phyloP scores from a whole-genome alignment of 2,113 vertebrate species.

The Sminthopsis crassicaudata region DNA sequence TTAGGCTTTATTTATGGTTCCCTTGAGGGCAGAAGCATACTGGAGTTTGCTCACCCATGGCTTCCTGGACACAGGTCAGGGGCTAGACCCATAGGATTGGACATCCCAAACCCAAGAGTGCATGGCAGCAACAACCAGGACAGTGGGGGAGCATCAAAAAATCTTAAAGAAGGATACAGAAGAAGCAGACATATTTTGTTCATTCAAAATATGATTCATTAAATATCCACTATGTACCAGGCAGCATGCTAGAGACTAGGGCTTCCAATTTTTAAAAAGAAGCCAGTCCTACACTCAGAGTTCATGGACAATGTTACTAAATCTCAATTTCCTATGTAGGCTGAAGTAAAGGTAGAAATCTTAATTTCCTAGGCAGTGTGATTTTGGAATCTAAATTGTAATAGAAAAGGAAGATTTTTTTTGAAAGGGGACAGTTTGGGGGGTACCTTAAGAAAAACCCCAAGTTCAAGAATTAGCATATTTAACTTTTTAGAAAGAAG shows the following conservation, averaged over 20 bases:
- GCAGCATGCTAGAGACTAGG: neutral
- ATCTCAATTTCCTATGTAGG: neutral
- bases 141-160: neutral
- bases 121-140: neutral
- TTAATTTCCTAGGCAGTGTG: neutral
- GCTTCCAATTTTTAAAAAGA: neutral
- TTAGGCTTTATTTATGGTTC: neutral
- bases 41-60: neutral
- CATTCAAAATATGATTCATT: neutral
- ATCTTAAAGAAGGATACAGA: neutral
- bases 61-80: neutral
- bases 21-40: neutral
- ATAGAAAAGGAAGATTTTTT: neutral
- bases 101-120: neutral
- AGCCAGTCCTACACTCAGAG: neutral
- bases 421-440: neutral
- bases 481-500: neutral
- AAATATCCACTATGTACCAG: neutral
- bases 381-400: neutral
- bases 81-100: neutral
- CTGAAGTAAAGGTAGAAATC: neutral
- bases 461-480: neutral
- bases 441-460: neutral
- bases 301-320: neutral
- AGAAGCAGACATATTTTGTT: neutral